phyloP scores from a whole-genome alignment of 1,140 invertebrate species.

The Hormaphis cornu region DNA sequence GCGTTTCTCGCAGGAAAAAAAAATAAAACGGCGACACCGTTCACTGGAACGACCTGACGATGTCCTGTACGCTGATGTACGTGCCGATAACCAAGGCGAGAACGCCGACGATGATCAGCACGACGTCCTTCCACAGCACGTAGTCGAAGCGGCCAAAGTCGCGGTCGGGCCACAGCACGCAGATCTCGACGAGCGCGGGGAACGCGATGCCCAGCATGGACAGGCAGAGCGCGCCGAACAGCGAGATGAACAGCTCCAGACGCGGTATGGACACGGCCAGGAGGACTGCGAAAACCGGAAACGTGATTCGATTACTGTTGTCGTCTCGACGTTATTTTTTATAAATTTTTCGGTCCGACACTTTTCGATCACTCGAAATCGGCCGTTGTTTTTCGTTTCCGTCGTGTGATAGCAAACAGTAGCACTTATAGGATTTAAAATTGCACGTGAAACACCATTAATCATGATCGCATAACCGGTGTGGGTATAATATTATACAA shows the following conservation, averaged over 20 bases:
- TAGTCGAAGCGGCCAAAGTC: slow-evolving; percentile 44
- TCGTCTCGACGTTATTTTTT: too few relatives aligned
- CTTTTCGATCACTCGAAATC: too few relatives aligned
- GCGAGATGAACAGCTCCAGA: slow-evolving; percentile 71
- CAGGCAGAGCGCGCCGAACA: slow-evolving; percentile 71
- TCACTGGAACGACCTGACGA: slow-evolving; percentile 42
- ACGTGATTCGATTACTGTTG: background rate
- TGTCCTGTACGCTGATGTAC: slow-evolving; percentile 55
- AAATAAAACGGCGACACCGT: too few relatives aligned
- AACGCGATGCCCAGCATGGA: slow-evolving; percentile 72
- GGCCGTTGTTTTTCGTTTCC: too few relatives aligned
- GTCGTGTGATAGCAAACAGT: too few relatives aligned
- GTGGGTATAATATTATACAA: too few relatives aligned
- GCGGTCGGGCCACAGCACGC: slow-evolving; percentile 48
- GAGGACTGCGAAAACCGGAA: slow-evolving; percentile 50
- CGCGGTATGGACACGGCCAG: slow-evolving; percentile 64
- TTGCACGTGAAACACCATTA: too few relatives aligned
- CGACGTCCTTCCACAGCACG: slow-evolving; percentile 54
- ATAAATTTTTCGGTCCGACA: too few relatives aligned
- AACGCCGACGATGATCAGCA: slow-evolving; percentile 58
- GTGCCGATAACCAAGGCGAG: slow-evolving; percentile 60
- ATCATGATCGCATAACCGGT: too few relatives aligned
- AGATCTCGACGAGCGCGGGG: slow-evolving; percentile 69
- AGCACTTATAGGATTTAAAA: too few relatives aligned
- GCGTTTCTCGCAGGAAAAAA: too few relatives aligned